Evolutionary conservation across 2,113 vertebrate genomes (phyloP).

Genomic region (Oreochromis spilurus): DNA sequence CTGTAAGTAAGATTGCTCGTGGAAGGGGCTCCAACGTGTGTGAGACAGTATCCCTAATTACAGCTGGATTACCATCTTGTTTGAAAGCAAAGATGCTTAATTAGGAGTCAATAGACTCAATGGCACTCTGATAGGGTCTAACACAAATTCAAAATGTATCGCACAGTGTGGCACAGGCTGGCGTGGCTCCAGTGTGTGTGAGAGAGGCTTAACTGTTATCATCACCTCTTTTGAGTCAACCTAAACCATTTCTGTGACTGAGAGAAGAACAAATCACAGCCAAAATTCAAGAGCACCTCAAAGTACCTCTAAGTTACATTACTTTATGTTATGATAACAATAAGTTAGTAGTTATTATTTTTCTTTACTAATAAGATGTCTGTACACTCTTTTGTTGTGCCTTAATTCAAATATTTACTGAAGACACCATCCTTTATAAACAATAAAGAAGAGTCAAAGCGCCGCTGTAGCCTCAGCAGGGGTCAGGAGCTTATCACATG

Average conservation of each 20-base stretch:
- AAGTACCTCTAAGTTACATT: neutral
- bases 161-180: neutral
- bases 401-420: neutral
- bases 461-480: constrained; percentile 20
- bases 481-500: constrained; percentile 29
- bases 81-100: constrained; percentile 61
- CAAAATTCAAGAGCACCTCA: neutral
- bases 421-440: neutral
- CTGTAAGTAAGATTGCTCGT: constrained; percentile 21
- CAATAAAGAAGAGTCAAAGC: neutral
- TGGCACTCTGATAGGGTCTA: constrained; percentile 26
- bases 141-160: constrained; percentile 5
- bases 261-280: neutral
- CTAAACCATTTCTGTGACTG: neutral
- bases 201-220: constrained; percentile 6
- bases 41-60: constrained; percentile 52
- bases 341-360: neutral
- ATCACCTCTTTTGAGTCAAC: neutral
- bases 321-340: neutral
- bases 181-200: neutral
- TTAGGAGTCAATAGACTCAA: constrained; percentile 50
- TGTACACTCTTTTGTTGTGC: neutral
- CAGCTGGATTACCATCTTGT: constrained; percentile 56
- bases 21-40: constrained; percentile 1
- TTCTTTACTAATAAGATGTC: neutral